Conservation (phyloP, 2,113 vertebrate genomes). For the Oncorhynchus clarkii region DNA sequence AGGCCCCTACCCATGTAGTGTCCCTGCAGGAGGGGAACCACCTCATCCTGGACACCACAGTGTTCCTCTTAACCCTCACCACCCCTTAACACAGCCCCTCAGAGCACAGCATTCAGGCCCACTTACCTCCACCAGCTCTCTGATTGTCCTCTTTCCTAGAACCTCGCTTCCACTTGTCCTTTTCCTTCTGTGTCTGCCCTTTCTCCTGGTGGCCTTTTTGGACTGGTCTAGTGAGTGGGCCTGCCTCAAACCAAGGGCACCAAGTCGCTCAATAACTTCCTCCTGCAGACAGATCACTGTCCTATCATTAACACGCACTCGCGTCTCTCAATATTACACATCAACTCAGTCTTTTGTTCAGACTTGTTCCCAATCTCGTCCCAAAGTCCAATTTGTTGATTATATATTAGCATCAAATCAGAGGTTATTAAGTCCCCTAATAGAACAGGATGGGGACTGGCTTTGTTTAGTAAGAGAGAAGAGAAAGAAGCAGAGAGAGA, state of each 20-base stretch:
- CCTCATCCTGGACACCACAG: conserved; percentile 1
- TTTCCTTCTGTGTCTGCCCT: not conserved
- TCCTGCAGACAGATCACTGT: not conserved
- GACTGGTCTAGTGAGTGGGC: not conserved
- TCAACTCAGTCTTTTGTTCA: conserved; percentile 18
- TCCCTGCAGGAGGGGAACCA: not conserved
- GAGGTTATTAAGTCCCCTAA: conserved; percentile 58
- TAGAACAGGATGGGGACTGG: conserved; percentile 39
- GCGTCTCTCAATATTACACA: not conserved
- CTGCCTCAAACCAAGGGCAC: too few species aligned
- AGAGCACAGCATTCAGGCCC: not conserved
- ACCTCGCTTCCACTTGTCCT: not conserved
- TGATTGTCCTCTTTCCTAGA: not conserved
- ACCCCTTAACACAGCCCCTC: conserved; percentile 29
- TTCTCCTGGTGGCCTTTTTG: not conserved
- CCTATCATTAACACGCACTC: not conserved
- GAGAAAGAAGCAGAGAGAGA: conserved; percentile 27
- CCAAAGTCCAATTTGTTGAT: conserved; percentile 40
- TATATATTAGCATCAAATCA: conserved; percentile 47
- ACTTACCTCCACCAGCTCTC: not conserved
- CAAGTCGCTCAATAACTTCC: not conserved
- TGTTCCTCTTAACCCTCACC: conserved; percentile 24
- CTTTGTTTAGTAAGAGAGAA: conserved; percentile 48
- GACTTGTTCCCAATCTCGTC: conserved; percentile 31
- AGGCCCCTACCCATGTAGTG: not conserved